Base-by-base conservation (phyloP, 2,888 invertebrate species). In the Tiliacea citrago region DNA sequence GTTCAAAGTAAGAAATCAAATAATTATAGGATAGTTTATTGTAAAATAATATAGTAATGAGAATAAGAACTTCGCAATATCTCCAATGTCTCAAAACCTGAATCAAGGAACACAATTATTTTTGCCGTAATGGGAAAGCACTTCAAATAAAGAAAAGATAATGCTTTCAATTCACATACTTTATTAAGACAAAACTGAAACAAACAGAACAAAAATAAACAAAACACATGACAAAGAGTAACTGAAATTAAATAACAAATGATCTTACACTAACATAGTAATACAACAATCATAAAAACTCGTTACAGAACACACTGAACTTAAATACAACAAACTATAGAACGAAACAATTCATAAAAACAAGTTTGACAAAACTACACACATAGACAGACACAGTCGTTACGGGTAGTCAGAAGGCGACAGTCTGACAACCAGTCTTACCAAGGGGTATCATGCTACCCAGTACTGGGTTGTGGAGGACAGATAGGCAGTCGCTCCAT, bases 171-270 rank as follows among this genome's bases (percentile, higher is more conserved):
- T 71, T 63, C 71, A 75, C 69, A 86, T 77, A 61, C 70, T 83
- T 83, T 86, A 85, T 81, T 83, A 72, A 74, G 57, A 77, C 65
- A 79, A 84, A 83, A 85, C 66, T 72, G 51, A 83, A 83, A 85
- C 86, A 87, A 86, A 81, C 73, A 77, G 29, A 62, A 68, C 29
- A 71, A 75, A 84, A 77, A 53, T 66, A 35, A 81, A 62, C n/a
- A 55, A 68, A 69, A 63, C 78, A 86, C 69, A 81, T 55, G 13
- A 51, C 69, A 63, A 53, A 9, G 45, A 62, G 16, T 73, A 66
- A 73, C 6, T 79, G n/a, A 66, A 55, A 49, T 21, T 16, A 78
- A 71, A 71, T 77, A 55, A 73, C 47, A 65, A 65, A 78, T 35
- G 35, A 63, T 3, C 51, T 63, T 71, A 77, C 10, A 39, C 62